Percentiles rank a stretch among this genome's conserved stretches.
phyloP scores from a whole-genome alignment of 2,113 vertebrate species.

The Anhinga anhinga region DNA sequence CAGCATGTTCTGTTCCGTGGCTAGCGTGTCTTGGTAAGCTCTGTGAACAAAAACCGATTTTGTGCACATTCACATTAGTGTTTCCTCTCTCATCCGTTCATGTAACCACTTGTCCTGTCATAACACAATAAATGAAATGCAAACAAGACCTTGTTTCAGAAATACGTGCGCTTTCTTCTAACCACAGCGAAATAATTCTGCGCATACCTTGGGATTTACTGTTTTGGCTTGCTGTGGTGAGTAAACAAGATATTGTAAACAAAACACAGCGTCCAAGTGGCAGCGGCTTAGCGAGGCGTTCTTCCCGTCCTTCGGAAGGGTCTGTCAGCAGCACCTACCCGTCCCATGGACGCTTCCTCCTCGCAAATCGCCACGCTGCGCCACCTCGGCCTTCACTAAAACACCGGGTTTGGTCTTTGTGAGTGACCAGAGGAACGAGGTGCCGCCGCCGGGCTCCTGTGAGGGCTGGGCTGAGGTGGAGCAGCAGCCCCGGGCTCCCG shows the following conservation, averaged over 20 bases:
- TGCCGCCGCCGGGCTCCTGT: not conserved
- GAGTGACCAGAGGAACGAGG: too few relatives aligned
- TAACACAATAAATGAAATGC: conserved; percentile 55
- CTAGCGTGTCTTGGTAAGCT: not conserved
- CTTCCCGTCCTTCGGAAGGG: not conserved
- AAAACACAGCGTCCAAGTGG: not conserved
- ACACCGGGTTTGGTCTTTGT: too few relatives aligned
- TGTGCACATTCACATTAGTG: not conserved
- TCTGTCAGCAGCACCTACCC: not conserved
- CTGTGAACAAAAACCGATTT: not conserved
- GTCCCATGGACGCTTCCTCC: not conserved
- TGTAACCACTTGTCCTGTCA: conserved; percentile 46
- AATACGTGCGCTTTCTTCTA: not conserved
- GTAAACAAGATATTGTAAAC: not conserved
- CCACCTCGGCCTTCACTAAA: not conserved
- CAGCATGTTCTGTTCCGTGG: conserved; percentile 8
- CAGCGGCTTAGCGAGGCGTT: fast-evolving
- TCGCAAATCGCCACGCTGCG: not conserved
- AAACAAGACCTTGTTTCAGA: not conserved
- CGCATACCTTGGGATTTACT: not conserved
- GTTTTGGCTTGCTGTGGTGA: not conserved
- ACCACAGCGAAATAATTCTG: not conserved
- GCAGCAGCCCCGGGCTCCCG: not conserved
- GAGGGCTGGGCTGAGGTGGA: not conserved
- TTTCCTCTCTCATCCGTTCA: not conserved